phyloP scores from a whole-genome alignment of 2,113 vertebrate genomes.

The Engystomops pustulosus region DNA sequence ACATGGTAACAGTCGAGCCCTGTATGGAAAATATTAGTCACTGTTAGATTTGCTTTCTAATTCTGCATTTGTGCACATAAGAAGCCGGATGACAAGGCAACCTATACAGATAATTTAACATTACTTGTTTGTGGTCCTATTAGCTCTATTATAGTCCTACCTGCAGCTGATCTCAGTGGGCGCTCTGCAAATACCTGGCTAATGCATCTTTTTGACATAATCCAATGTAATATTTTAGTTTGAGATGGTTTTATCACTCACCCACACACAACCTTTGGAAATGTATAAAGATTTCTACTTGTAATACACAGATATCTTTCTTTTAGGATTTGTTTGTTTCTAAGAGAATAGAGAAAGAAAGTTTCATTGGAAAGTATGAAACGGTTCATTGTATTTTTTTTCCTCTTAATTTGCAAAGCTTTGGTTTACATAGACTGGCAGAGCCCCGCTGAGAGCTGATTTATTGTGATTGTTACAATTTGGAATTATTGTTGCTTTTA shows the following conservation, averaged over 20 bases:
- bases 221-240: conserved; percentile 24
- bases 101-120: conserved; percentile 8
- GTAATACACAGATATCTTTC: neutral
- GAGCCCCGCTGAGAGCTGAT: conserved; percentile 39
- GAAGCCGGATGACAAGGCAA: neutral
- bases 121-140: conserved; percentile 9
- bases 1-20: no score
- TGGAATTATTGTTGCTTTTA: conserved; percentile 52
- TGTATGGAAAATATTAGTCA: neutral
- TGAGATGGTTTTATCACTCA: neutral
- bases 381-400: conserved; percentile 13
- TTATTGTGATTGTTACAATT: conserved; percentile 56
- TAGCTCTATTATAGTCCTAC: conserved; percentile 8
- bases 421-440: conserved; percentile 13
- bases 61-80: neutral
- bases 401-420: conserved; percentile 6
- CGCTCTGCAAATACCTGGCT: conserved; percentile 7
- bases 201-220: conserved; percentile 31
- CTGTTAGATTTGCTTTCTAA: neutral
- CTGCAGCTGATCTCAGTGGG: neutral
- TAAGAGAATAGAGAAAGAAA: conserved; percentile 18
- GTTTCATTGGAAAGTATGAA: conserved; percentile 15
- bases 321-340: conserved; percentile 19
- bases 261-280: conserved; percentile 13
- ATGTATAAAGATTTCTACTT: neutral